These are phyloP conservation scores for Tridacna gigas DNA, from an alignment of 2,888 invertebrate genomes.

Conservation along the genomic window DNA sequence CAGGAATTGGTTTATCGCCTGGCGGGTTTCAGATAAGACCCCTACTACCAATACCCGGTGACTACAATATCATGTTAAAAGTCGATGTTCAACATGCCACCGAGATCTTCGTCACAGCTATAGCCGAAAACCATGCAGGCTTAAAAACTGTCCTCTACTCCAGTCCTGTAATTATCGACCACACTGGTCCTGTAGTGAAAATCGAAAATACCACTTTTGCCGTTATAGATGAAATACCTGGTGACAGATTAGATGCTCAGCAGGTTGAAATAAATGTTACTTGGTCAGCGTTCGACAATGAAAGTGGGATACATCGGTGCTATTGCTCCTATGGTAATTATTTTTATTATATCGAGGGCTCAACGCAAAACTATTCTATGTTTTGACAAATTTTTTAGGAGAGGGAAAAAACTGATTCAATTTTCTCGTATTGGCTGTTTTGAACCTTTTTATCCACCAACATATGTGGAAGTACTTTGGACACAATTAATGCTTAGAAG, in stretches of 20 bases:
- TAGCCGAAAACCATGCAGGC: slow-evolving; percentile 67
- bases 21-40: slow-evolving; percentile 63
- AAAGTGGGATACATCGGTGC: slow-evolving; percentile 40
- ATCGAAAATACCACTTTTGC: not conserved
- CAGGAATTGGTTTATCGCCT: slow-evolving; percentile 59
- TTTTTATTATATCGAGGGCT: too few relatives aligned
- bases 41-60: slow-evolving; percentile 30
- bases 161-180: slow-evolving; percentile 61
- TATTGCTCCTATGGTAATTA: slow-evolving; percentile 45
- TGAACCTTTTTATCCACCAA: too few relatives aligned
- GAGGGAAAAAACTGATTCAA: too few relatives aligned
- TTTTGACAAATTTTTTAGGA: too few relatives aligned
- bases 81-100: slow-evolving; percentile 57
- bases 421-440: too few relatives aligned
- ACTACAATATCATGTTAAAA: slow-evolving; percentile 37
- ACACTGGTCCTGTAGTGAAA: slow-evolving; percentile 52
- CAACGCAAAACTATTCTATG: too few relatives aligned
- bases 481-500: too few relatives aligned
- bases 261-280: slow-evolving; percentile 7
- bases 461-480: too few relatives aligned
- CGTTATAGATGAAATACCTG: too few relatives aligned
- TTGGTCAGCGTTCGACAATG: slow-evolving; percentile 41
- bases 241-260: not conserved
- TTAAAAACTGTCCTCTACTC: slow-evolving; percentile 49
- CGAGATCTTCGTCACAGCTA: slow-evolving; percentile 55